Conservation (phyloP, 2,888 invertebrate species). For the Conops quadrifasciatus region DNA sequence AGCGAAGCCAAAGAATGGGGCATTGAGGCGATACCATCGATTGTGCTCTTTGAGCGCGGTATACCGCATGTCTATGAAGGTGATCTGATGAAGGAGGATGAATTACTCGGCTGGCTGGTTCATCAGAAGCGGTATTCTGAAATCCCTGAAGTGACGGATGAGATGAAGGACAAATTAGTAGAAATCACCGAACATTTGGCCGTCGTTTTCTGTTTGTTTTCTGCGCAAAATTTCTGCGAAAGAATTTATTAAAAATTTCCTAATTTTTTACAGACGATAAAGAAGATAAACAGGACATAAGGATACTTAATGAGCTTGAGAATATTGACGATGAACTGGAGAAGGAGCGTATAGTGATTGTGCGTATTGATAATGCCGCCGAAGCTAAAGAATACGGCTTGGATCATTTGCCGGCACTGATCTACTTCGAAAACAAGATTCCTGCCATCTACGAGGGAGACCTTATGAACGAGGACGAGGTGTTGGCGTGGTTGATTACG, state of each 20-base stretch:
- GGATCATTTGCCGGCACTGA: constrained; percentile 79
- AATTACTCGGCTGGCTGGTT: constrained; percentile 86
- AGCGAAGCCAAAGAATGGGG: constrained; percentile 90
- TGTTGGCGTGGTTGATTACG: constrained; percentile 83
- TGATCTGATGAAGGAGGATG: constrained; percentile 89
- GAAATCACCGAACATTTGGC: constrained; percentile 83
- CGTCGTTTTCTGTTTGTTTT: constrained; percentile 88
- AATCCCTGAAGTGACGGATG: constrained; percentile 91
- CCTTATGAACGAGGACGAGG: constrained; percentile 90
- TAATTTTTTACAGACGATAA: constrained; percentile 77
- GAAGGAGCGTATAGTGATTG: constrained; percentile 88
- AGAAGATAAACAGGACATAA: constrained; percentile 87
- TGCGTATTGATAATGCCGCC: constrained; percentile 87
- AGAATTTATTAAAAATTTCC: constrained; percentile 68
- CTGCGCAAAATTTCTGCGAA: neutral
- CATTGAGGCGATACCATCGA: constrained; percentile 81
- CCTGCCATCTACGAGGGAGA: constrained; percentile 92
- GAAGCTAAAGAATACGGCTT: constrained; percentile 92
- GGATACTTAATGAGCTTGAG: constrained; percentile 87
- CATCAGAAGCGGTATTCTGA: constrained; percentile 91
- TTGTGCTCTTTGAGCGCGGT: constrained; percentile 79
- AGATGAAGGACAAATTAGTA: constrained; percentile 91
- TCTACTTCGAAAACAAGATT: constrained; percentile 91
- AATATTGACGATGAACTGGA: constrained; percentile 92
- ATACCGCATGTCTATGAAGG: constrained; percentile 82